These are phyloP conservation scores for Pteropus alecto DNA, from an alignment of 2,113 vertebrate genomes.

Conservation along the genomic window DNA sequence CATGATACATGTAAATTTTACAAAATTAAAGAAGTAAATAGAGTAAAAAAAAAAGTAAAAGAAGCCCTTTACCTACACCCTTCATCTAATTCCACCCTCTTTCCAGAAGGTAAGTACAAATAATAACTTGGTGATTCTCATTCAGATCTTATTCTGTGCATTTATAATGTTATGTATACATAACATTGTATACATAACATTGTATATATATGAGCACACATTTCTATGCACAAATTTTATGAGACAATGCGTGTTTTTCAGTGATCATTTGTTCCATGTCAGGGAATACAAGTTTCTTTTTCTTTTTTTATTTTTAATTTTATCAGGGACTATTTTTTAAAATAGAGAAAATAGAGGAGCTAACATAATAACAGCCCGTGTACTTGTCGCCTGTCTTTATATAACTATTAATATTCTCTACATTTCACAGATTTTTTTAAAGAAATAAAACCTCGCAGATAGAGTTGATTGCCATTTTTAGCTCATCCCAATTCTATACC, in stretches of 20 bases:
- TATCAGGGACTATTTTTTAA: neutral
- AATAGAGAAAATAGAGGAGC: neutral
- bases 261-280: neutral
- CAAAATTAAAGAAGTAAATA: neutral
- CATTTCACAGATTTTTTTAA: neutral
- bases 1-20: neutral
- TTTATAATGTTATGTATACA: neutral
- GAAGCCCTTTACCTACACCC: neutral
- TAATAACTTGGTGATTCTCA: neutral
- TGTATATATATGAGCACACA: neutral
- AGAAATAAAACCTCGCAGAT: neutral
- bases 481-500: neutral
- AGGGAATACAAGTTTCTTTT: neutral
- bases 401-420: neutral
- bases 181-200: no score
- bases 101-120: neutral
- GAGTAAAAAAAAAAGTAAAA: neutral
- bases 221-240: neutral
- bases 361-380: neutral
- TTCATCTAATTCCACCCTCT: neutral
- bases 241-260: neutral
- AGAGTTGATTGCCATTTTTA: neutral
- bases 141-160: neutral
- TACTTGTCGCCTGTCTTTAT: neutral
- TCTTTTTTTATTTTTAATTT: neutral